Evolutionary conservation across 2,888 invertebrate genomes (phyloP), one percentile per base, ranked within the genome.

Genomic region (Eumacrocentrus americanus): DNA sequence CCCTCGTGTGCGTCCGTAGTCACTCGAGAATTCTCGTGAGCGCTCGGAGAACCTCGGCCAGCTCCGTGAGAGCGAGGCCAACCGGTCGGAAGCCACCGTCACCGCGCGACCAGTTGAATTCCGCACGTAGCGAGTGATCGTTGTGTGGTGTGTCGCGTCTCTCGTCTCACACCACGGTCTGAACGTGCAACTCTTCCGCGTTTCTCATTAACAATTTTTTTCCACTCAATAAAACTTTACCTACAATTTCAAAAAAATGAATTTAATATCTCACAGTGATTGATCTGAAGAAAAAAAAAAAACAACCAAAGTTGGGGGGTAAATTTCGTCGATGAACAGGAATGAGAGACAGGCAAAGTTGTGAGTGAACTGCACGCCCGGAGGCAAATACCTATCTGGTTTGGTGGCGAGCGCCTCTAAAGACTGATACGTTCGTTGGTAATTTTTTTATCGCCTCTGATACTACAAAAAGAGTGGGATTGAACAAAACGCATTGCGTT

Each of bases 51-150:
- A 44, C 23, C 61, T 67, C 72, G 72, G 63, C 48, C 54, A 54
- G 61, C 55, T 67, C 62, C 77, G 78, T 67, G 51, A 58, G 65
- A 70, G 73, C 78, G 76, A 77, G 77, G 78, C 77, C 75, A 78
- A 78, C 78, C 75, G 75, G 78, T 77, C 76, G 72, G 68, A 61
- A 57, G 70, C 67, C 67, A 66, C 65, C 61, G 63, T 68, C 70
- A 67, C 70, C 69, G 70, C 72, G 72, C 67, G 66, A 74, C 68
- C 74, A 77, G 77, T 77, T 72, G 68, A 70, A 72, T 73, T 74
- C 70, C 72, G 70, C 68, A 71, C 73, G 74, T 68, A 72, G 71
- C 40, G 63, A 70, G 66, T 62, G 73, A 68, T 68, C 67, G 74
- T 67, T 62, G 62, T 54, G 35, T 64, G 52, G 61, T 51, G 61